These are phyloP conservation scores for Drosophila arizonae DNA, from an alignment of 1,140 invertebrate species.

Conservation along the genomic window DNA sequence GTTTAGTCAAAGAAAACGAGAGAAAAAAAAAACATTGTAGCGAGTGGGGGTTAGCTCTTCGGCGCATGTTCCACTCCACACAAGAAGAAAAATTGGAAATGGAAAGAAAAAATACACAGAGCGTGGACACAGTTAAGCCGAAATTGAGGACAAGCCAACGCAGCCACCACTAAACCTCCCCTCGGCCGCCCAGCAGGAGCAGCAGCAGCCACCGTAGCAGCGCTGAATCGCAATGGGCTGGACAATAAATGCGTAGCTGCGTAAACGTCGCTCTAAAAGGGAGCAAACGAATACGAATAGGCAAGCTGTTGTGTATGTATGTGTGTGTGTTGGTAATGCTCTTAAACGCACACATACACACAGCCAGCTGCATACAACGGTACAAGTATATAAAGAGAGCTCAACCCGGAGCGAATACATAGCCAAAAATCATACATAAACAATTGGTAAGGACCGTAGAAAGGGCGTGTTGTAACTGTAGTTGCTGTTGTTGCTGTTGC, in stretches of 20 bases:
- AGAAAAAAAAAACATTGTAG: not conserved
- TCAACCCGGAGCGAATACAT: slow-evolving; percentile 4
- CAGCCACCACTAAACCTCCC: slow-evolving; percentile 1
- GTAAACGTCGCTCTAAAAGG: not conserved
- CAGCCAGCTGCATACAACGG: slow-evolving; percentile 1
- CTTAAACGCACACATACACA: slow-evolving; percentile 6
- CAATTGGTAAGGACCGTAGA: slow-evolving; percentile 7
- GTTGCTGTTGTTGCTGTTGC: not conserved
- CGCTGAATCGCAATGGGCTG: slow-evolving; percentile 4
- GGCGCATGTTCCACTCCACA: slow-evolving; percentile 24
- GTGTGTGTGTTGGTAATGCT: slow-evolving; percentile 13
- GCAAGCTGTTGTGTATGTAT: slow-evolving; percentile 1
- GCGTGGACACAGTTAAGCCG: slow-evolving; percentile 7
- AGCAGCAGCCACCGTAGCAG: not conserved
- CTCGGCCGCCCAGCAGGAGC: not conserved
- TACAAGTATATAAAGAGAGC: slow-evolving; percentile 18
- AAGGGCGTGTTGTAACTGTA: not conserved
- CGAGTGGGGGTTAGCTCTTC: slow-evolving; percentile 8
- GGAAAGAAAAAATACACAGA: slow-evolving; percentile 4
- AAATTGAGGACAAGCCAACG: slow-evolving; percentile 28
- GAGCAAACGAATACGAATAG: not conserved
- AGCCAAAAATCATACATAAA: slow-evolving; percentile 3
- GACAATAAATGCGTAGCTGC: slow-evolving; percentile 25
- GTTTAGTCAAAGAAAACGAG: not conserved
- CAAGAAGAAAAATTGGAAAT: not conserved